A percentile compares a stretch with the other conserved stretches of the same genome.
Evolutionary conservation across 2,888 invertebrate species (phyloP).

Genomic region (Biston stratarius): DNA sequence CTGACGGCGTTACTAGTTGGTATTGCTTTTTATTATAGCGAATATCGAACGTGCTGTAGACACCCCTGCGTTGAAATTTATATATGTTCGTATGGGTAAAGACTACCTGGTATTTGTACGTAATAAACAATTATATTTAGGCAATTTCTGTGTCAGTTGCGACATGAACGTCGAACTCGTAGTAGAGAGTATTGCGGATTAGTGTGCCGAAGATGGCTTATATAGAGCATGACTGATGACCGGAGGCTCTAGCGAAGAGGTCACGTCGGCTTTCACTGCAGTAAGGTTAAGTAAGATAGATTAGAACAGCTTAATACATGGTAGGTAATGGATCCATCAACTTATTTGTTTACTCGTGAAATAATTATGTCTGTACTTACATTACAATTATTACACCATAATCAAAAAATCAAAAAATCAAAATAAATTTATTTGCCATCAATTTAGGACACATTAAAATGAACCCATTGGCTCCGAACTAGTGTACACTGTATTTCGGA

Average conservation of each 20-base stretch:
- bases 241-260: slow-evolving; percentile 15
- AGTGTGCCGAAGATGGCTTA: slow-evolving; percentile 14
- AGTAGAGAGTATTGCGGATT: slow-evolving; percentile 6
- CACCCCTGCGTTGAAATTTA: too few species aligned
- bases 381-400: too few species aligned
- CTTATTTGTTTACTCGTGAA: neutral
- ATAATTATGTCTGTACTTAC: neutral
- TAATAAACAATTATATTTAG: neutral
- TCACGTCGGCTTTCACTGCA: slow-evolving; percentile 15
- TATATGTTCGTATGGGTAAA: too few species aligned
- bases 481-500: too few species aligned
- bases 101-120: too few species aligned
- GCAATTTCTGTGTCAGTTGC: neutral
- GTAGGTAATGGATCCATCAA: slow-evolving; percentile 11
- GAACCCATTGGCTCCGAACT: too few species aligned
- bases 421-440: too few species aligned
- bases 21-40: too few species aligned
- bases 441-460: too few species aligned
- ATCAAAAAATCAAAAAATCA: too few species aligned
- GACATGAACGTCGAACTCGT: neutral
- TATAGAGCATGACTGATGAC: slow-evolving; percentile 29
- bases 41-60: too few species aligned
- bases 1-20: too few species aligned
- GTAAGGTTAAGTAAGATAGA: slow-evolving; percentile 26
- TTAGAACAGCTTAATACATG: slow-evolving; percentile 6